Percentiles rank a stretch among this genome's conserved stretches.
phyloP scores from a whole-genome alignment of 2,113 vertebrate species.

The Peucedramus taeniatus region DNA sequence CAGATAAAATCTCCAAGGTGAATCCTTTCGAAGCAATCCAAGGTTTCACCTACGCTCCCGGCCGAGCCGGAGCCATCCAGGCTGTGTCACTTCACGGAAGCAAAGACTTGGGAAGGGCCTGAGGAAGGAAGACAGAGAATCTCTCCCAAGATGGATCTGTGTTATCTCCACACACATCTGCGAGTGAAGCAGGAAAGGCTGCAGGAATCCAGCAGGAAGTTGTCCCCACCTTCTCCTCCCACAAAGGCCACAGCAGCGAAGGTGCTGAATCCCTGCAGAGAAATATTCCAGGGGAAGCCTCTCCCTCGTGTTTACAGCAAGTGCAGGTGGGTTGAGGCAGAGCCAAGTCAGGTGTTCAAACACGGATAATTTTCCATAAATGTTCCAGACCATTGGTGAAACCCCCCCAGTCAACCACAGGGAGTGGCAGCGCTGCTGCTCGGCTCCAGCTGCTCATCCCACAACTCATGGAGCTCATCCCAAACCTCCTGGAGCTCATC shows the following conservation, averaged over 20 bases:
- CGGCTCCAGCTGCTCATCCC: not conserved
- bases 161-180: not conserved
- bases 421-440: not conserved
- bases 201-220: not conserved
- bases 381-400: too few species aligned
- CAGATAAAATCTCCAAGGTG: constrained; percentile 10
- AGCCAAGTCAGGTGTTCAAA: not conserved
- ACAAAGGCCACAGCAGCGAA: accelerated
- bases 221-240: not conserved
- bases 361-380: not conserved
- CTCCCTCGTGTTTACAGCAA: not conserved
- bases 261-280: not conserved
- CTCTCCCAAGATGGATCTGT: not conserved
- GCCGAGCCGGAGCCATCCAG: not conserved
- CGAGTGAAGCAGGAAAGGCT: not conserved
- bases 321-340: not conserved
- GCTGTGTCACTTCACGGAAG: not conserved
- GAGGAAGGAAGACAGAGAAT: not conserved
- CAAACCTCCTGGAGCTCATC: not conserved
- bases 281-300: not conserved
- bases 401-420: not conserved
- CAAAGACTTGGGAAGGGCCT: not conserved
- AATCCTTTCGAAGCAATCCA: not conserved
- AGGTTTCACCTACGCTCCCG: not conserved
- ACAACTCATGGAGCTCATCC: too few species aligned